phyloP scores from a whole-genome alignment of 2,797 vertebrate genomes.

The Nannoperca obscura region DNA sequence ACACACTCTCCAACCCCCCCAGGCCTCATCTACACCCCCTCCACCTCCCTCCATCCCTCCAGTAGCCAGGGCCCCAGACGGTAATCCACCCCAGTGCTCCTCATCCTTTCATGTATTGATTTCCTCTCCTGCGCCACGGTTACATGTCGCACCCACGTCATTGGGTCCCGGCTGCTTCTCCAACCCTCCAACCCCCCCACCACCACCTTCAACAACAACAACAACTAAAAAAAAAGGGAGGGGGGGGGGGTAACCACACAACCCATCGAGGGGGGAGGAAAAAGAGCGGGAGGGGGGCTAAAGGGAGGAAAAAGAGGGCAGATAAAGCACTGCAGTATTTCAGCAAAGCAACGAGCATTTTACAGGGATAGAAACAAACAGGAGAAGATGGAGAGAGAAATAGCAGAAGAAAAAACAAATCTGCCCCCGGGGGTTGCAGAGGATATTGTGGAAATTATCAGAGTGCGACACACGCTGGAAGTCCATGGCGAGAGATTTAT shows the following conservation, averaged over 20 bases:
- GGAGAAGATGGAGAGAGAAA: conserved; percentile 72
- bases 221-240: conserved; percentile 72
- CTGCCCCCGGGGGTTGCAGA: conserved; percentile 79
- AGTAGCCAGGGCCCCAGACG: conserved; percentile 87
- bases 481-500: conserved; percentile 79
- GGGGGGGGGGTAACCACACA: conserved; percentile 32
- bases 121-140: conserved; percentile 86
- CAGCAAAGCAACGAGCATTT: conserved; percentile 85
- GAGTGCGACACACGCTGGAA: conserved; percentile 80
- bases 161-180: conserved; percentile 78
- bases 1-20: conserved; percentile 52
- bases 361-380: conserved; percentile 84
- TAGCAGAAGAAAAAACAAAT: conserved; percentile 61
- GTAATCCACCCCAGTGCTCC: conserved; percentile 89
- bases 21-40: conserved; percentile 77
- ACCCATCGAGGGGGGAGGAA: conserved; percentile 51
- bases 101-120: conserved; percentile 90
- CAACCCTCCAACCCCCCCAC: conserved; percentile 50
- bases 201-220: conserved; percentile 73
- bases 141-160: conserved; percentile 87
- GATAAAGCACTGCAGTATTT: conserved; percentile 86
- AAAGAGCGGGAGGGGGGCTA: conserved; percentile 58
- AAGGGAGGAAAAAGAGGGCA: conserved; percentile 75
- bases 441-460: conserved; percentile 84
- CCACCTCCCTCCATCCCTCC: conserved; percentile 72